phyloP scores from a whole-genome alignment of 2,113 vertebrate species.

The Vulpes lagopus region DNA sequence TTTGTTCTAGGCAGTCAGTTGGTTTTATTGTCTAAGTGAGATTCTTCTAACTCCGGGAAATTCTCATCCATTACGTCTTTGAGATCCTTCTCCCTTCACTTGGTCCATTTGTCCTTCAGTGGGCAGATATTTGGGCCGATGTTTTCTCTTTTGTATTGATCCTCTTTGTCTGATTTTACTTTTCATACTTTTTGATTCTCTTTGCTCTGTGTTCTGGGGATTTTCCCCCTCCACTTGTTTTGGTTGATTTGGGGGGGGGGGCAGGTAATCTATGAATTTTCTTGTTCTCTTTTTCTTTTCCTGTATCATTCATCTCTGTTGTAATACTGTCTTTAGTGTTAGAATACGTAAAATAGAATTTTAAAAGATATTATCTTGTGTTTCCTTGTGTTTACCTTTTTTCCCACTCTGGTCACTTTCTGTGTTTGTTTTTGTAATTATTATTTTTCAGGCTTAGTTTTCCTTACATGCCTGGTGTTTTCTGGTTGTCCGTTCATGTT shows the following conservation, averaged over 20 bases:
- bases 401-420: not conserved
- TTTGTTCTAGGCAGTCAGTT: slow-evolving; percentile 1
- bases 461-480: not conserved
- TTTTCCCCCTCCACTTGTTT: not conserved
- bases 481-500: slow-evolving; percentile 21
- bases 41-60: not conserved
- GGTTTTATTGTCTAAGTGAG: not conserved
- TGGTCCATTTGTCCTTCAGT: not conserved
- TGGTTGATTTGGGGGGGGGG: not conserved
- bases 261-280: not conserved
- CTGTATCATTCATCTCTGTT: not conserved
- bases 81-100: not conserved
- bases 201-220: not conserved
- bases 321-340: not conserved
- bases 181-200: slow-evolving; percentile 19
- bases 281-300: not conserved
- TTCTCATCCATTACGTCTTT: not conserved
- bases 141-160: not conserved
- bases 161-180: slow-evolving; percentile 16
- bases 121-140: not conserved
- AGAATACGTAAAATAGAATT: slow-evolving; percentile 15
- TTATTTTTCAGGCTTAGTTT: slow-evolving; percentile 44
- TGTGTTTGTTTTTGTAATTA: slow-evolving; percentile 30
- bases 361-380: not conserved
- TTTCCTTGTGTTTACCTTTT: not conserved